Evolutionary conservation across 2,797 vertebrate genomes (phyloP).

Genomic region (Basileuterus tristriatus): DNA sequence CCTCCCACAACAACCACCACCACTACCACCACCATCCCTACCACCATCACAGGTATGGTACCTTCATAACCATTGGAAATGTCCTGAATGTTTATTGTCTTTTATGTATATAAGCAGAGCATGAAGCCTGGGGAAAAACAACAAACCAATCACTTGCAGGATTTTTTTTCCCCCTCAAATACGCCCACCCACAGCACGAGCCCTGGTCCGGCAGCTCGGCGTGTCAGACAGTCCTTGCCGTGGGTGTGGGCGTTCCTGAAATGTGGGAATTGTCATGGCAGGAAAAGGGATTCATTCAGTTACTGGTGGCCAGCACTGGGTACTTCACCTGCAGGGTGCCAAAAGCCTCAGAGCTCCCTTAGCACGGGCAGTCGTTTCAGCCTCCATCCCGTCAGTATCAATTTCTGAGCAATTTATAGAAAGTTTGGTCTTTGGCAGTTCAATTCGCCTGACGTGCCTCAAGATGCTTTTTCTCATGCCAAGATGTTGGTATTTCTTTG

Average conservation of each 20-base stretch:
- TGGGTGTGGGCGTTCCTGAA: background rate
- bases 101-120: constrained; percentile 63
- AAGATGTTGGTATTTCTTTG: background rate
- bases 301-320: background rate
- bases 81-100: constrained; percentile 76
- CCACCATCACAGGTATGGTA: constrained; percentile 97
- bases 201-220: accelerated
- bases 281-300: background rate
- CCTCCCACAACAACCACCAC: constrained; percentile 89
- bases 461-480: background rate
- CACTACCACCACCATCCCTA: constrained; percentile 87
- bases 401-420: background rate
- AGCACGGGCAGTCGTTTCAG: accelerated
- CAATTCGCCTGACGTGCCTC: accelerated
- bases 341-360: background rate
- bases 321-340: accelerated
- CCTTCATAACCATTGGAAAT: constrained; percentile 80
- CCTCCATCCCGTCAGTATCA: background rate
- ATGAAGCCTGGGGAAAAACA: constrained; percentile 44
- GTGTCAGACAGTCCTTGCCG: background rate
- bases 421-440: background rate
- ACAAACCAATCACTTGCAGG: background rate
- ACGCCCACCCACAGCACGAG: background rate
- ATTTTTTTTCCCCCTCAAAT: background rate
- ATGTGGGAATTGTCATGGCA: background rate